Conservation (phyloP, 2,888 invertebrate species). For the Mycogona germanica region DNA sequence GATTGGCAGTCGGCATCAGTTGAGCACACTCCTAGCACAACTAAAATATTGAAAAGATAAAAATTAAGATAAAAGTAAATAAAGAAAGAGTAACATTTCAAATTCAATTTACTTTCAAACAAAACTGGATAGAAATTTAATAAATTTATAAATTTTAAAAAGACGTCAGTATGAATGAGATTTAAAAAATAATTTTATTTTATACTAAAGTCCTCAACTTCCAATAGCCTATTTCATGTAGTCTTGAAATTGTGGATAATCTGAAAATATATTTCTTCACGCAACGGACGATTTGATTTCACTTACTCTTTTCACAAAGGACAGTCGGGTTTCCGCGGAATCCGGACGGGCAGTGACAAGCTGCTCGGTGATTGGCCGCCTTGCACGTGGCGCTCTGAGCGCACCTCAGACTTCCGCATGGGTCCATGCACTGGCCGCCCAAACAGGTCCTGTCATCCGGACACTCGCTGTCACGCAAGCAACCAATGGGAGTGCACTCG, state of each 20-base stretch:
- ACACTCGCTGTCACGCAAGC: constrained; percentile 61
- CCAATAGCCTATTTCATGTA: no score
- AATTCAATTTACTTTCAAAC: constrained; percentile 3
- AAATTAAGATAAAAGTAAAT: neutral
- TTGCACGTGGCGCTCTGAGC: constrained; percentile 38
- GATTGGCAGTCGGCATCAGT: constrained; percentile 42
- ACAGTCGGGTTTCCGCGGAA: constrained; percentile 25
- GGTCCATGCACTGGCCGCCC: constrained; percentile 22
- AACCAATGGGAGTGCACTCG: constrained; percentile 49
- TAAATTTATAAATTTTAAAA: no score
- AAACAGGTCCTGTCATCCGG: constrained; percentile 21
- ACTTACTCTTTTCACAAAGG: constrained; percentile 19
- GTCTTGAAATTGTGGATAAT: no score
- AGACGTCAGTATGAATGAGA: no score
- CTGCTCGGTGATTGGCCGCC: constrained; percentile 23
- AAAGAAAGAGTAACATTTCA: neutral
- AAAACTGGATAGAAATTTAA: neutral
- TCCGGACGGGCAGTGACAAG: constrained; percentile 25
- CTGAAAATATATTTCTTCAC: constrained; percentile 21
- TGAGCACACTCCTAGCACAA: constrained; percentile 12
- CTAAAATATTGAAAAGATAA: neutral
- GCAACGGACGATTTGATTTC: constrained; percentile 26
- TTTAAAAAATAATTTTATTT: no score
- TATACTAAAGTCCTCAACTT: no score
- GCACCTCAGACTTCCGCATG: constrained; percentile 22